Evolutionary conservation across 2,797 vertebrate species (phyloP).

Genomic region (Intellagama lesueurii): DNA sequence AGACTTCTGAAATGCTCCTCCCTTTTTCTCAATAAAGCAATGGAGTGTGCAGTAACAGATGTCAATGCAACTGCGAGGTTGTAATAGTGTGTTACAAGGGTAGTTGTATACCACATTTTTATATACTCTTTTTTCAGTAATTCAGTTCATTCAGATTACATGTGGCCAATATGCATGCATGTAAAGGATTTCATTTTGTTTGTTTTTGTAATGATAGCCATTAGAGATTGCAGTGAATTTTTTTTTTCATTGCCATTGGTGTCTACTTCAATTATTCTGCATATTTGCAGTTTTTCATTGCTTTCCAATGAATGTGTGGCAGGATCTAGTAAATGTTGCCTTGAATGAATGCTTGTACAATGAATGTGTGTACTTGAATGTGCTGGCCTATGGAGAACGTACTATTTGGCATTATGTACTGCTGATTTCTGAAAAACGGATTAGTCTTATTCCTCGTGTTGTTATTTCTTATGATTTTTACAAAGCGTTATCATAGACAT

Average conservation of each 20-base stretch:
- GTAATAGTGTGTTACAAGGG: background rate
- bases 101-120: constrained; percentile 13
- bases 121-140: background rate
- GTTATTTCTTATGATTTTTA: background rate
- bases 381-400: background rate
- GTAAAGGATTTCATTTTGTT: background rate
- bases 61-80: background rate
- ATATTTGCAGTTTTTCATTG: background rate
- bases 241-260: rapidly evolving
- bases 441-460: background rate
- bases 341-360: background rate
- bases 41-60: background rate
- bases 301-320: background rate
- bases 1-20: constrained; percentile 35
- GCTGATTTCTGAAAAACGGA: background rate
- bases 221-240: background rate
- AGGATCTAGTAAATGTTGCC: background rate
- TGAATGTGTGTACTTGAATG: background rate
- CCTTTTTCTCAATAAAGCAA: constrained; percentile 1
- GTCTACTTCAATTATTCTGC: background rate
- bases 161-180: too few species aligned
- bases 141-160: background rate
- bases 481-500: background rate
- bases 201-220: background rate
- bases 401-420: background rate